Evolutionary conservation across 2,888 invertebrate species (phyloP).

Genomic region (Agonum fuliginosum): DNA sequence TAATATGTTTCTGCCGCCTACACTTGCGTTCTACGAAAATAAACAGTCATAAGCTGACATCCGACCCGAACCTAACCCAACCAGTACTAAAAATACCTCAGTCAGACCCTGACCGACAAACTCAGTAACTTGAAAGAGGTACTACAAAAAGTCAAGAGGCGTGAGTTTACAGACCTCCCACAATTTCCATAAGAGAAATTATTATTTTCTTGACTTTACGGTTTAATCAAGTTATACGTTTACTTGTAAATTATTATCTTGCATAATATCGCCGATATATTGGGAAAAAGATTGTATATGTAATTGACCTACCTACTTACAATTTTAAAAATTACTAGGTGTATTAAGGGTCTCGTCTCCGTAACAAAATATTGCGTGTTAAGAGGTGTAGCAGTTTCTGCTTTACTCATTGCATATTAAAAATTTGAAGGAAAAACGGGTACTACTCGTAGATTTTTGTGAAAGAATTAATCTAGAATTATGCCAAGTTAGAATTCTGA

Average conservation of each 20-base stretch:
- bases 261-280: too few species aligned
- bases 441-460: too few species aligned
- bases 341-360: too few species aligned
- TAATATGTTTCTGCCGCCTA: background rate
- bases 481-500: too few species aligned
- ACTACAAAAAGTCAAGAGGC: background rate
- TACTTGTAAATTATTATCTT: background rate
- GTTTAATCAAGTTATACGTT: background rate
- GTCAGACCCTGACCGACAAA: slow-evolving; percentile 31
- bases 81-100: slow-evolving; percentile 15
- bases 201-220: slow-evolving; percentile 20
- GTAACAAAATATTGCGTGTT: too few species aligned
- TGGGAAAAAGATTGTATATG: too few species aligned
- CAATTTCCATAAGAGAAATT: slow-evolving; percentile 19
- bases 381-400: too few species aligned
- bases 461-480: too few species aligned
- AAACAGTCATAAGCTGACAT: slow-evolving; percentile 23
- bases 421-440: too few species aligned
- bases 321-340: too few species aligned
- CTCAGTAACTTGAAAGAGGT: background rate
- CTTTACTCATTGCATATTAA: too few species aligned
- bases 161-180: background rate
- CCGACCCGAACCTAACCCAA: slow-evolving; percentile 21
- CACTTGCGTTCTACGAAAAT: slow-evolving; percentile 32
- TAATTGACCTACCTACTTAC: slow-evolving; percentile 11